Percentiles rank a stretch among this genome's conserved stretches.
Evolutionary conservation across 2,888 invertebrate genomes (phyloP).

Genomic region (Epistrophe eligans): DNA sequence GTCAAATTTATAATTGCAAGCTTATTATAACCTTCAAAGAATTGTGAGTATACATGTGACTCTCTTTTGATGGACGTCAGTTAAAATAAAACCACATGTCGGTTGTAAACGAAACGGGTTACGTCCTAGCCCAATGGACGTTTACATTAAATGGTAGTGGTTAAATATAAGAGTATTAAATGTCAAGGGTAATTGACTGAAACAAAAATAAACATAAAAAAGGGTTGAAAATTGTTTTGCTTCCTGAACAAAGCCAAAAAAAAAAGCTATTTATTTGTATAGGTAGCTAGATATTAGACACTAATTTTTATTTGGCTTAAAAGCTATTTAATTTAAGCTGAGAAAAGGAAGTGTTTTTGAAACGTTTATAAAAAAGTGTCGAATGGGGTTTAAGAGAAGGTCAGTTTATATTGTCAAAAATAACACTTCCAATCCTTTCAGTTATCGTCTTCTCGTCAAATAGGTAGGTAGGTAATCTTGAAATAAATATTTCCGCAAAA

Average conservation of each 20-base stretch:
- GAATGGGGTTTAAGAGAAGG: neutral
- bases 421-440: neutral
- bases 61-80: constrained; percentile 44
- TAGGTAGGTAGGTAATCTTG: neutral
- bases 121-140: neutral
- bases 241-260: neutral
- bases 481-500: neutral
- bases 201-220: constrained; percentile 8
- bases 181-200: constrained; percentile 61
- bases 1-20: constrained; percentile 53
- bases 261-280: neutral
- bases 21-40: constrained; percentile 23
- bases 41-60: neutral
- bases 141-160: neutral
- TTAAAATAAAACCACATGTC: constrained; percentile 49
- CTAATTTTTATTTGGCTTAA: neutral
- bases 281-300: neutral
- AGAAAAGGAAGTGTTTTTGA: neutral
- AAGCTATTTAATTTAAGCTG: too few species aligned
- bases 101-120: neutral
- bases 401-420: neutral
- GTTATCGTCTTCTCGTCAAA: neutral
- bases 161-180: constrained; percentile 49
- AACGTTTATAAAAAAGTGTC: neutral
- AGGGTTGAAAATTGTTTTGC: constrained; percentile 10